Percentiles rank a stretch among this genome's conserved stretches.
Conservation (phyloP, 2,113 vertebrate species). For the Callorhinus ursinus region DNA sequence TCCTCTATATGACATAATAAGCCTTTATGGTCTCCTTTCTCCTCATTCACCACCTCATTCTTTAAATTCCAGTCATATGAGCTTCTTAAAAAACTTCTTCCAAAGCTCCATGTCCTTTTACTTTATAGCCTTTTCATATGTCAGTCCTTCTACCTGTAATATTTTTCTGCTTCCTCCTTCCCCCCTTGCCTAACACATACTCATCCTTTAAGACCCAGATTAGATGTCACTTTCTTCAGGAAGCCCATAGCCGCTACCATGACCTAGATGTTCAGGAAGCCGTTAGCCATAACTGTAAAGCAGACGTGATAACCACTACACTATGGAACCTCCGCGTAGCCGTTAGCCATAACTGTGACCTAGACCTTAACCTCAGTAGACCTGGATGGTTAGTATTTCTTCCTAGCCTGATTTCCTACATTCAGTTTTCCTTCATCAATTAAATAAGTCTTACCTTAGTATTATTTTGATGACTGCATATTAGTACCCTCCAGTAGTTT, state of each 20-base stretch:
- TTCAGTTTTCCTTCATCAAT: not conserved
- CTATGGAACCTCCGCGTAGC: too few species aligned
- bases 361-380: not conserved
- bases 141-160: not conserved
- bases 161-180: not conserved
- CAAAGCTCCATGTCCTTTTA: not conserved
- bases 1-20: not conserved
- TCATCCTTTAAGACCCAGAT: not conserved
- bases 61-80: not conserved
- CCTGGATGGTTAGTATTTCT: not conserved
- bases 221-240: not conserved
- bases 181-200: not conserved
- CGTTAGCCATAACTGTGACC: not conserved
- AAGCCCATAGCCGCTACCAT: not conserved
- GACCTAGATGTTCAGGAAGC: not conserved
- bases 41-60: not conserved
- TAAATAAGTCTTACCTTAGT: not conserved
- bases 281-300: not conserved
- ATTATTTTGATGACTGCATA: not conserved
- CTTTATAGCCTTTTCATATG: not conserved
- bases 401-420: not conserved
- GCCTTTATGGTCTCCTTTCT: not conserved
- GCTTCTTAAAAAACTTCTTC: not conserved
- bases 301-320: too few species aligned
- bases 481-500: not conserved